Conservation (phyloP, 2,888 invertebrate genomes). For the Sinotaia quadrata region DNA sequence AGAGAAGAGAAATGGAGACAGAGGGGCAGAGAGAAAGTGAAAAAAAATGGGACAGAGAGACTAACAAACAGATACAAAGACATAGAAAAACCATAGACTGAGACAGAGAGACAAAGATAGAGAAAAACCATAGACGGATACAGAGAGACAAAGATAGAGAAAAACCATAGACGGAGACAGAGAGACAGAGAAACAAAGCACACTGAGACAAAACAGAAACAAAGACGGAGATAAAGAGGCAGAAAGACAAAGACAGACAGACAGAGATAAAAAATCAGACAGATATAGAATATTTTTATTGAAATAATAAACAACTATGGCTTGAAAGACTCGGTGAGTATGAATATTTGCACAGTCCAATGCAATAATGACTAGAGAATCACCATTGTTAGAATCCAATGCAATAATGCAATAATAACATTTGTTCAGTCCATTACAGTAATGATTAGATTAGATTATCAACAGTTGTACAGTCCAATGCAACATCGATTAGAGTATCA, state of each 20-base stretch:
- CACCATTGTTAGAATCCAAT: too few species aligned
- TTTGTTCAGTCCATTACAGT: too few species aligned
- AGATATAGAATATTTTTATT: background rate
- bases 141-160: background rate
- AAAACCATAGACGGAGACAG: background rate
- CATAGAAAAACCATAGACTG: background rate
- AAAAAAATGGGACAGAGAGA: background rate
- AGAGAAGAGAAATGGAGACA: background rate
- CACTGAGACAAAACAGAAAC: background rate
- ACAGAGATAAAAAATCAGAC: background rate
- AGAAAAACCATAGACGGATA: background rate
- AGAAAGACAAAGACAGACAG: background rate
- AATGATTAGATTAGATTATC: too few species aligned
- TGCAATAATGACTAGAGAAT: too few species aligned
- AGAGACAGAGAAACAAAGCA: background rate
- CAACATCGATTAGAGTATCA: too few species aligned
- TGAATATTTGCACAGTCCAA: too few species aligned
- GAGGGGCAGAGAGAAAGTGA: constrained; percentile 5
- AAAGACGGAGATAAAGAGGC: background rate
- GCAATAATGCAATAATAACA: too few species aligned
- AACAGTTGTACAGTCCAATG: too few species aligned
- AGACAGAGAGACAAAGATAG: constrained; percentile 5
- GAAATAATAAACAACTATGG: too few species aligned
- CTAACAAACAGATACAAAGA: background rate
- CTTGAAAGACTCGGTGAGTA: too few species aligned